These are phyloP conservation scores for Beaufortia kweichowensis DNA, from an alignment of 2,113 vertebrate genomes.

Conservation along the genomic window DNA sequence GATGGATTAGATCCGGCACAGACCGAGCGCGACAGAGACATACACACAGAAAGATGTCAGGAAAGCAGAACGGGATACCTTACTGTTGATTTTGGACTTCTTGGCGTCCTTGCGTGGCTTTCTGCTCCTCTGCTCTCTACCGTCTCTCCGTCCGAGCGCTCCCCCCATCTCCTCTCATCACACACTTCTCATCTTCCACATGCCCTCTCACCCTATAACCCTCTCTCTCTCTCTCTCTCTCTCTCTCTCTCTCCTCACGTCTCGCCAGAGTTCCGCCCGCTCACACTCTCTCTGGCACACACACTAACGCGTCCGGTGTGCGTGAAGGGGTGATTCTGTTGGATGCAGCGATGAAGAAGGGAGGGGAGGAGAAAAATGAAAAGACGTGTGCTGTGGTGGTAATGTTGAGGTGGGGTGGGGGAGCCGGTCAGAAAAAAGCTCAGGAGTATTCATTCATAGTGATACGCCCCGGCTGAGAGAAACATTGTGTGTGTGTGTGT, in stretches of 20 bases:
- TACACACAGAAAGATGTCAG: conserved; percentile 35
- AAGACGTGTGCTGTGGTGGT: conserved; percentile 41
- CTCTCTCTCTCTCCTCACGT: conserved; percentile 39
- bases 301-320: conserved; percentile 47
- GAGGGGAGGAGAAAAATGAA: conserved; percentile 48
- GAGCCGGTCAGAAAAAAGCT: conserved; percentile 43
- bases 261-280: conserved; percentile 55
- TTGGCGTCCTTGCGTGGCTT: conserved; percentile 63
- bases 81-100: conserved; percentile 78
- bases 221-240: conserved; percentile 40
- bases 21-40: conserved; percentile 50
- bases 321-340: conserved; percentile 62
- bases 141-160: conserved; percentile 73
- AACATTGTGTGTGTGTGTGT: conserved; percentile 8
- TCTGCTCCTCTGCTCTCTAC: conserved; percentile 66
- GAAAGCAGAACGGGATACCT: conserved; percentile 70
- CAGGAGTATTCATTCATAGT: conserved; percentile 21
- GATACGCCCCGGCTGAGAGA: not conserved
- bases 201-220: conserved; percentile 47
- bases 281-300: conserved; percentile 27
- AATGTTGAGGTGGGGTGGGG: conserved; percentile 32
- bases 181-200: conserved; percentile 54
- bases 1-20: not conserved
- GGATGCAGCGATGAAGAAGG: conserved; percentile 63
- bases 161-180: conserved; percentile 74